phyloP scores from a whole-genome alignment of 2,113 vertebrate genomes.

The Aspiorhynchus laticeps region DNA sequence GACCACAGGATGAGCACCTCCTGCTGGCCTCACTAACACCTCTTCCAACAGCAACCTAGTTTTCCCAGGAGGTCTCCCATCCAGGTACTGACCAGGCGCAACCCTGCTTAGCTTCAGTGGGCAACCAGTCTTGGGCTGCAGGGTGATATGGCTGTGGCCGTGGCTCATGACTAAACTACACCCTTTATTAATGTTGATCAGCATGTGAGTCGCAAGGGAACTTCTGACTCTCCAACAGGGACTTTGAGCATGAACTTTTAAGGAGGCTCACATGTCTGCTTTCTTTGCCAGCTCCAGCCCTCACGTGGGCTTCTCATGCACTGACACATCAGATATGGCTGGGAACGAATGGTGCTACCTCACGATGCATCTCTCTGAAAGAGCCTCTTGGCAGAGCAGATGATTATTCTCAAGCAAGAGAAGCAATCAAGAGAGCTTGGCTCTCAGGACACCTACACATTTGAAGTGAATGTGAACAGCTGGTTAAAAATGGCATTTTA shows the following conservation, averaged over 20 bases:
- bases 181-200: neutral
- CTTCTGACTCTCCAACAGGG: neutral
- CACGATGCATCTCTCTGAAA: constrained; percentile 17
- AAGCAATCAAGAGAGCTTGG: constrained; percentile 29
- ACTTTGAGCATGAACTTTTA: constrained; percentile 2
- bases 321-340: constrained; percentile 7
- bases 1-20: too few species aligned
- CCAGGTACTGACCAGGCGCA: too few species aligned
- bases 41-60: too few species aligned
- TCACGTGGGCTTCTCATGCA: constrained; percentile 34
- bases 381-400: constrained; percentile 27
- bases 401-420: constrained; percentile 21
- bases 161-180: neutral
- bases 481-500: constrained; percentile 38
- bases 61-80: too few species aligned
- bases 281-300: constrained; percentile 10
- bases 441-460: constrained; percentile 49
- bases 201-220: neutral
- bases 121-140: too few species aligned
- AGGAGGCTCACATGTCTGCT: neutral
- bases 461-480: constrained; percentile 9
- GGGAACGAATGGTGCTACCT: constrained; percentile 9
- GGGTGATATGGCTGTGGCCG: too few species aligned
- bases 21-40: too few species aligned
- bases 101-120: too few species aligned